A percentile compares a stretch with the other conserved stretches of the same genome.
phyloP scores from a whole-genome alignment of 1,140 invertebrate species.

The Ceratosolen fusciceps region DNA sequence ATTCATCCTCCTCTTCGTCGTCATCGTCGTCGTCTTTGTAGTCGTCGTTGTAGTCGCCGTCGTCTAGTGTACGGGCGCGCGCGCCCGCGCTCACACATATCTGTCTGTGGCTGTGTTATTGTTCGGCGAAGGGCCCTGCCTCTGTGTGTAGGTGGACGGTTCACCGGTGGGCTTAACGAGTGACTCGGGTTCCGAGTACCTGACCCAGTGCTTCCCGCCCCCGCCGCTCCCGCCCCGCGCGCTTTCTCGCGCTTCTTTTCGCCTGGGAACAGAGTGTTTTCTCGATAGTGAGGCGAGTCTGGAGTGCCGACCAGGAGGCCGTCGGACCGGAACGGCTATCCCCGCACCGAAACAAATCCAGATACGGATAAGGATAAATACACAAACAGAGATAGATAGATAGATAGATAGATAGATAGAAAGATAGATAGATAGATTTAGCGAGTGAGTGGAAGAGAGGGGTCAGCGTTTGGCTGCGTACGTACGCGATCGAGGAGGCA shows the following conservation, averaged over 20 bases:
- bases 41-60: neutral
- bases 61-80: neutral
- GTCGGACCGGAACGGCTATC: too few species aligned
- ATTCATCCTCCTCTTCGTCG: too few species aligned
- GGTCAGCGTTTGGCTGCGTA: neutral
- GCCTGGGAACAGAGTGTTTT: neutral
- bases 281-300: too few species aligned
- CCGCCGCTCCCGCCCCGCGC: neutral
- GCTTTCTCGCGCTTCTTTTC: neutral
- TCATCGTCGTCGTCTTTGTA: too few species aligned
- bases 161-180: neutral
- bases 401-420: neutral
- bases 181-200: neutral
- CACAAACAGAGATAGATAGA: neutral
- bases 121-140: too few species aligned
- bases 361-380: neutral
- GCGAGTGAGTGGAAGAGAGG: neutral
- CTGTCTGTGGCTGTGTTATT: too few species aligned
- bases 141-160: constrained; percentile 16
- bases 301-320: too few species aligned
- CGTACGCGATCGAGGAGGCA: neutral
- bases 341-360: neutral
- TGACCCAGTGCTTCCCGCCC: neutral
- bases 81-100: too few species aligned
- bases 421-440: neutral